phyloP scores from a whole-genome alignment of 2,888 invertebrate species.

The Lasius fuliginosus region DNA sequence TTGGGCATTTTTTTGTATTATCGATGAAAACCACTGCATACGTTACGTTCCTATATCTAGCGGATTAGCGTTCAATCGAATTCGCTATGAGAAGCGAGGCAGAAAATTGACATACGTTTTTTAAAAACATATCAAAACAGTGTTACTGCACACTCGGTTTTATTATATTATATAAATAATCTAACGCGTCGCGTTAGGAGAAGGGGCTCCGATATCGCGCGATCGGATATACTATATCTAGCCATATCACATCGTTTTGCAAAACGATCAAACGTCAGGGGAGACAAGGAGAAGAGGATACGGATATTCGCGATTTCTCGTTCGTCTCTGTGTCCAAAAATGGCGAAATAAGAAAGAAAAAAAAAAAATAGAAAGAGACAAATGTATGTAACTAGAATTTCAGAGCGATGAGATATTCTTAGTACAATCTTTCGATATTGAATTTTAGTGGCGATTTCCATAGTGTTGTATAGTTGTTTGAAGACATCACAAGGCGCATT shows the following conservation, averaged over 20 bases:
- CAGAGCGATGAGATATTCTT: constrained; percentile 51
- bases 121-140: constrained; percentile 85
- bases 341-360: constrained; percentile 41
- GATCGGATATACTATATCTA: constrained; percentile 69
- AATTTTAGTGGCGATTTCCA: constrained; percentile 35
- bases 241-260: constrained; percentile 81
- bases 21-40: not conserved
- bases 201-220: constrained; percentile 32
- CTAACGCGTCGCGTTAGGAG: constrained; percentile 46
- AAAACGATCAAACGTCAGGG: not conserved
- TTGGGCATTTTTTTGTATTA: not conserved
- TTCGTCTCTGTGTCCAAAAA: constrained; percentile 38
- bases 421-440: constrained; percentile 63
- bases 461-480: constrained; percentile 55
- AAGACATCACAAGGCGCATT: constrained; percentile 42
- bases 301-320: constrained; percentile 7
- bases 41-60: not conserved
- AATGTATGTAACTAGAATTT: constrained; percentile 9
- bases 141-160: constrained; percentile 84
- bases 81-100: constrained; percentile 32
- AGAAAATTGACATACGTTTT: constrained; percentile 78
- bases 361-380: not conserved
- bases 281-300: constrained; percentile 40
- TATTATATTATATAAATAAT: constrained; percentile 68
- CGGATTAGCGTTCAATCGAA: not conserved